Base-by-base conservation (phyloP, 1,140 invertebrate genomes). In the Bilobella aurantiaca region DNA sequence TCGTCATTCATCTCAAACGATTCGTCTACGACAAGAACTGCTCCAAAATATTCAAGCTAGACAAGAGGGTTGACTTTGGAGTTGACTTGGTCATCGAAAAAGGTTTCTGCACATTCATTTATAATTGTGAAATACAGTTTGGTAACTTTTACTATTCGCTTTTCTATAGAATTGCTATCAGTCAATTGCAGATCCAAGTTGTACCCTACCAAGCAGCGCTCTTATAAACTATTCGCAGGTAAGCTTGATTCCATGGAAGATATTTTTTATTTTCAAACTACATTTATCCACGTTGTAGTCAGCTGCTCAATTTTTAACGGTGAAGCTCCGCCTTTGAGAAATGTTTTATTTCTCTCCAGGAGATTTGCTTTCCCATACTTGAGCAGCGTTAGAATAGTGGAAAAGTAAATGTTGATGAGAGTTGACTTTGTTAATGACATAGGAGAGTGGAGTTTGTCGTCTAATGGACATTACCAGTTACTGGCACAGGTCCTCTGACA, bases 81-180 rank as follows among this genome's bases (percentile, higher is more conserved):
- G 83, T 94, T 57, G 89, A 94, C 74, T 79, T 97, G 16, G 93
- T 94, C 80, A 85, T 97, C 69, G 90, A 89, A 77, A 82, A 84
- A 74, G 93, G 91, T 94, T n/a, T n/a, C n/a, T n/a, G n/a, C n/a
- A n/a, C n/a, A n/a, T n/a, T n/a, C 80, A 84, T 86, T 58, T 31
- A 23, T 21, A 42, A 57, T 3, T 57, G 23, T 64, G 8, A 29
- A 28, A 28, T 57, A n/a, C 32, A 3, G 25, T 31, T 31, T 28
- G 46, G 2, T 56, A n/a, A 27, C 25, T 3, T 31, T 57, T 56
- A 57, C 47, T 64, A 5, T 53, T 14, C 21, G 64, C 49, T 60
- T 69, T 67, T 71, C 77, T 82, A 3, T 79, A 93, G 91, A 92
- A 81, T 83, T 93, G 63, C 80, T 94, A 74, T 91, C 91, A 1